Percentiles rank a stretch among this genome's conserved stretches.
These are phyloP conservation scores for Mesorhabditis spiculigera DNA, from an alignment of 2,888 invertebrate genomes.

Conservation along the genomic window DNA sequence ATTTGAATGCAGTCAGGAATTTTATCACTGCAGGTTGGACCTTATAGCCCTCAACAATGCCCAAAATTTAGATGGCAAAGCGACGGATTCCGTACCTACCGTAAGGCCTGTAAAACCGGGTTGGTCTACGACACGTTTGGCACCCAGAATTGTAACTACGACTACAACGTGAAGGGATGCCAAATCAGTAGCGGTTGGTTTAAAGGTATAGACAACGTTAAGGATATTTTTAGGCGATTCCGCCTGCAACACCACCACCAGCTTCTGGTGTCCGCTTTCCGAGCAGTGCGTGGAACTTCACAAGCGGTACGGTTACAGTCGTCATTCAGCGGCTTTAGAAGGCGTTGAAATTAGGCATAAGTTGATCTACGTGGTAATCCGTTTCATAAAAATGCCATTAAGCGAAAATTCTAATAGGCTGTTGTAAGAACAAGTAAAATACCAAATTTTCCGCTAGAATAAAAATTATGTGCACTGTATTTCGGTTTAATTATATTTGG, in stretches of 20 bases:
- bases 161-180: constrained; percentile 56
- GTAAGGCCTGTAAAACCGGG: constrained; percentile 49
- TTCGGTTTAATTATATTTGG: too few relatives aligned
- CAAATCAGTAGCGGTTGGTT: constrained; percentile 28
- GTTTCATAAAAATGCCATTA: too few relatives aligned
- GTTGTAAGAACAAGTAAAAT: too few relatives aligned
- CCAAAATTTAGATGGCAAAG: constrained; percentile 42
- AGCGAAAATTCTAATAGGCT: too few relatives aligned
- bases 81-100: constrained; percentile 54
- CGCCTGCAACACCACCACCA: constrained; percentile 38
- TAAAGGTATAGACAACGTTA: not conserved
- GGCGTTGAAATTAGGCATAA: too few relatives aligned
- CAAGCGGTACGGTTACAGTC: too few relatives aligned
- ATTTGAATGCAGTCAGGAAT: constrained; percentile 53
- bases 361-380: too few relatives aligned
- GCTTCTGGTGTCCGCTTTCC: constrained; percentile 51
- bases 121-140: constrained; percentile 56
- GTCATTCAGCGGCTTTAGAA: too few relatives aligned
- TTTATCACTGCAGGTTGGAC: constrained; percentile 49
- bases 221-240: constrained; percentile 19
- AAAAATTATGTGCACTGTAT: too few relatives aligned
- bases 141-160: constrained; percentile 58
- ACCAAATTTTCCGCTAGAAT: too few relatives aligned
- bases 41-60: not conserved
- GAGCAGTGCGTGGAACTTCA: constrained; percentile 40